Percentiles rank a stretch among this genome's conserved stretches.
Conservation (phyloP, 1,140 invertebrate genomes). For the Danaus plexippus region DNA sequence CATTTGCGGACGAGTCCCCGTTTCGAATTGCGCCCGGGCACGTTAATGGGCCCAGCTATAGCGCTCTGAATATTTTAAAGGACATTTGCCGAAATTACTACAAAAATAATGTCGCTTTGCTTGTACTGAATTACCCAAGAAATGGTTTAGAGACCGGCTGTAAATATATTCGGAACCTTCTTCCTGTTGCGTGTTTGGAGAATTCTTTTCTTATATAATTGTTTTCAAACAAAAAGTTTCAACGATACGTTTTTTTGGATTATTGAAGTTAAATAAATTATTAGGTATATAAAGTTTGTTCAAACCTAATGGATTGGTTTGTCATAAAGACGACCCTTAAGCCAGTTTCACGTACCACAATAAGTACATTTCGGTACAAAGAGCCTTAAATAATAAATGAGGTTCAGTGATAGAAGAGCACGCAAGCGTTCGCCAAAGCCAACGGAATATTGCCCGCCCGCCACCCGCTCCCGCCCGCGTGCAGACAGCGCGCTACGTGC, state of each 20-base stretch:
- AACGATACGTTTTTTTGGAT: no score
- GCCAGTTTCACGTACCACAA: conserved; percentile 39
- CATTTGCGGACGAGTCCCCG: conserved; percentile 62
- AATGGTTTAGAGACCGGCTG: conserved; percentile 62
- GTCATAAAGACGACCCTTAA: conserved; percentile 42
- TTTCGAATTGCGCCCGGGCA: conserved; percentile 64
- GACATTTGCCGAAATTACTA: conserved; percentile 70
- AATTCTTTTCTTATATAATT: conserved; percentile 56
- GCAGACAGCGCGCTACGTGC: conserved; percentile 67
- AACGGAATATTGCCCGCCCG: conserved; percentile 33
- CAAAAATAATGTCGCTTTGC: conserved; percentile 70
- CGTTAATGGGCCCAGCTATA: conserved; percentile 66
- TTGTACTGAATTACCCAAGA: conserved; percentile 68
- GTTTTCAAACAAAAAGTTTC: no score
- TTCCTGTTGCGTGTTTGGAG: conserved; percentile 57
- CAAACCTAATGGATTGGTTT: conserved; percentile 29
- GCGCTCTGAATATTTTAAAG: conserved; percentile 70
- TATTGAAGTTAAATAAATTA: no score
- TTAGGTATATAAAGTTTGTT: no score
- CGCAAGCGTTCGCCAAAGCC: conserved; percentile 34
- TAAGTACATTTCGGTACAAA: conserved; percentile 49
- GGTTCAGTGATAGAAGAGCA: conserved; percentile 56
- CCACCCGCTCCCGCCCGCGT: conserved; percentile 35
- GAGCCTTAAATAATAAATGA: conserved; percentile 65
- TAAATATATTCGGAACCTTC: conserved; percentile 66